Conservation (phyloP, 2,797 vertebrate genomes). For the Acomys russatus region DNA sequence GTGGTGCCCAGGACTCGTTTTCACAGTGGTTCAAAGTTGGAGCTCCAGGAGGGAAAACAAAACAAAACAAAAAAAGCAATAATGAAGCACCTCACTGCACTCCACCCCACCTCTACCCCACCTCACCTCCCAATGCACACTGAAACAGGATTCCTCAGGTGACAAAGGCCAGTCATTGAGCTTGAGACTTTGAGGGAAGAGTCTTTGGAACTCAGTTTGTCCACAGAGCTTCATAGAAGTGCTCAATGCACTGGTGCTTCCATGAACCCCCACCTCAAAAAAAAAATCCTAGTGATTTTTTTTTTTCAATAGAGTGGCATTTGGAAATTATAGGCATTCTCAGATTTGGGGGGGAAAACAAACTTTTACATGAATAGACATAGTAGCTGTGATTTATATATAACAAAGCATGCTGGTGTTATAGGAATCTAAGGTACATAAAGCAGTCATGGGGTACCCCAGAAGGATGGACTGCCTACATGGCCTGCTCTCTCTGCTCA, state of each 20-base stretch:
- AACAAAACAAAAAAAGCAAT: neutral
- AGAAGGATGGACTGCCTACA: neutral
- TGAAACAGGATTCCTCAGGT: neutral
- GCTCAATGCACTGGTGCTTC: neutral
- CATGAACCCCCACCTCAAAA: neutral
- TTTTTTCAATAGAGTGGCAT: neutral
- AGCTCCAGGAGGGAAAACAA: slow-evolving; percentile 32
- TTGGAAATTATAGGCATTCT: neutral
- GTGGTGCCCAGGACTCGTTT: neutral
- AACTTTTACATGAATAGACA: neutral
- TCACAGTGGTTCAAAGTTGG: neutral
- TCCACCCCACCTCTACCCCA: neutral
- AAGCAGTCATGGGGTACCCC: rapidly evolving
- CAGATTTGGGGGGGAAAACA: neutral
- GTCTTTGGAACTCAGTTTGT: neutral
- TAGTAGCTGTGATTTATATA: neutral
- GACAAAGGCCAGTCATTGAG: neutral
- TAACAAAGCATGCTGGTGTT: neutral
- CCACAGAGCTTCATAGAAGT: neutral
- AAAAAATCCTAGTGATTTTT: too few relatives aligned
- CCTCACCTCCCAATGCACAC: neutral
- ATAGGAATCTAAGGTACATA: neutral
- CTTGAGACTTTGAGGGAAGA: neutral
- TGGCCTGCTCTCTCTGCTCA: too few relatives aligned
- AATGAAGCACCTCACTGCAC: neutral